These are phyloP conservation scores for Paramuricea clavata DNA, from an alignment of 92 coral and sea anemone genomes.

Conservation along the genomic window DNA sequence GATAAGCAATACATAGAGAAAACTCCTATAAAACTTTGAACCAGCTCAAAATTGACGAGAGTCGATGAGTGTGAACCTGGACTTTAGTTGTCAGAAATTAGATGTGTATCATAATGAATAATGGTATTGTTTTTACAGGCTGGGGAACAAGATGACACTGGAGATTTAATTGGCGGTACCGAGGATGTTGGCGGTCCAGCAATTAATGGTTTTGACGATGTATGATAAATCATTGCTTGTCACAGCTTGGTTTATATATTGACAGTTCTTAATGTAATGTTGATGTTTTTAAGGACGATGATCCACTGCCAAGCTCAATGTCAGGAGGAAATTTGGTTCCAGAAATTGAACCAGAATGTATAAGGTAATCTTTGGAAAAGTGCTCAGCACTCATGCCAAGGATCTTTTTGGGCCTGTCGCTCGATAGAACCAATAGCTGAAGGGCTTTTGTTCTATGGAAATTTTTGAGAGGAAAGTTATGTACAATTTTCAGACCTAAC, in stretches of 20 bases:
- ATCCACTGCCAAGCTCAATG: conserved; percentile 2
- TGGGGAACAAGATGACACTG: not conserved
- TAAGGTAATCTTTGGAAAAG: not conserved
- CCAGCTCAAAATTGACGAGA: too few species aligned
- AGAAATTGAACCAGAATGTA: conserved; percentile 48
- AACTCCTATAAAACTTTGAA: too few species aligned
- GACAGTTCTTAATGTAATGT: too few species aligned
- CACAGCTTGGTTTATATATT: too few species aligned
- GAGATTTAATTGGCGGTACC: conserved; percentile 34
- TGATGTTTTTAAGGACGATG: not conserved
- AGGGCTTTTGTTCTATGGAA: too few species aligned
- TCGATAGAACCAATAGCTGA: too few species aligned
- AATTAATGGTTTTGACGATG: conserved; percentile 36
- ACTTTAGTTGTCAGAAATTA: not conserved
- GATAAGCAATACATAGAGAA: too few species aligned
- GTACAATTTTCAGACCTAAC: not conserved
- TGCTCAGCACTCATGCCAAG: not conserved
- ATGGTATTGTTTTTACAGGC: not conserved
- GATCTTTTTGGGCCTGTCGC: too few species aligned
- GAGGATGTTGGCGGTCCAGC: conserved; percentile 21
- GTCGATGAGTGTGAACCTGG: too few species aligned
- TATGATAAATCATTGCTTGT: not conserved
- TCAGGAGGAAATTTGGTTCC: conserved; percentile 33
- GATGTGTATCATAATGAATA: not conserved
- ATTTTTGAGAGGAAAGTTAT: too few species aligned